These are phyloP conservation scores for Tachina grossa DNA, from an alignment of 2,888 invertebrate genomes.

Conservation along the genomic window DNA sequence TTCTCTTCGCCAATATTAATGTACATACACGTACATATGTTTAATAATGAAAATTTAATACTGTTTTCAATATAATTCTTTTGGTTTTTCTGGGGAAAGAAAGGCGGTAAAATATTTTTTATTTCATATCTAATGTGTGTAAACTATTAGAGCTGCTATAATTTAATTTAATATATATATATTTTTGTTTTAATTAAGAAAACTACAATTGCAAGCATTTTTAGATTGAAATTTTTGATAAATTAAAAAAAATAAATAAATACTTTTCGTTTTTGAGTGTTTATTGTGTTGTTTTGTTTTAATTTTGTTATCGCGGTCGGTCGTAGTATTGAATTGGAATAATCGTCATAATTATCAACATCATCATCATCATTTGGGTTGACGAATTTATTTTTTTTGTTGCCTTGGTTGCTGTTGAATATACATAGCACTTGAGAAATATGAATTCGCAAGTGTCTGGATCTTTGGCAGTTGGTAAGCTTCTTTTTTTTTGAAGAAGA, in stretches of 20 bases:
- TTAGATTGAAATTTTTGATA: conserved; percentile 32
- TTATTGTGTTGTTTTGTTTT: conserved; percentile 28
- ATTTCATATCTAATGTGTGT: conserved; percentile 17
- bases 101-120: conserved; percentile 19
- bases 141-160: background rate
- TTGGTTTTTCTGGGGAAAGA: conserved; percentile 1
- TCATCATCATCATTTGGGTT: background rate
- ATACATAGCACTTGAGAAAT: conserved; percentile 29
- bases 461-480: conserved; percentile 78
- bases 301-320: background rate
- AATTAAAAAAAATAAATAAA: conserved; percentile 2
- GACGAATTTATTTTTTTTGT: conserved; percentile 15
- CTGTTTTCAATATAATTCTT: conserved; percentile 21
- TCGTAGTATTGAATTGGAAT: background rate
- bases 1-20: conserved; percentile 26
- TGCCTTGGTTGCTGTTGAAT: conserved; percentile 17
- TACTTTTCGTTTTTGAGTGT: conserved; percentile 22
- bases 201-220: conserved; percentile 32
- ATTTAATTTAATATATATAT: background rate
- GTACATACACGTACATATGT: background rate
- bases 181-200: conserved; percentile 36
- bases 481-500: conserved; percentile 1
- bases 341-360: background rate
- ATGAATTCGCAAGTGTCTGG: conserved; percentile 80
- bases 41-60: conserved; percentile 12